Evolutionary conservation across 2,797 vertebrate genomes (phyloP).

Genomic region (Hylomyscus alleni): DNA sequence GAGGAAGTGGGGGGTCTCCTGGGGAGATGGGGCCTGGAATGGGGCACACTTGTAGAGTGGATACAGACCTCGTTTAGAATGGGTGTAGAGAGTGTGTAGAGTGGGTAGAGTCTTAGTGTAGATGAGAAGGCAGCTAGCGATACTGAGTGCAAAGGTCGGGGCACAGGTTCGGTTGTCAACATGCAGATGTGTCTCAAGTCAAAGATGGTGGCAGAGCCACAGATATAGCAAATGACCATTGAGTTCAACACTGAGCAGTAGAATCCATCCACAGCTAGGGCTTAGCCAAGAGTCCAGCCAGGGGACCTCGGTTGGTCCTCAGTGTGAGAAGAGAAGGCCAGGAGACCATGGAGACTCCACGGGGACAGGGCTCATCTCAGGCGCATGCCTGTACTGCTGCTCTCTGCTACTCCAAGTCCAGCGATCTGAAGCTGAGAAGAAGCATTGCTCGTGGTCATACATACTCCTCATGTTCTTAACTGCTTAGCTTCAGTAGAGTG

Average conservation of each 20-base stretch:
- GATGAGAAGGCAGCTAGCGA: too few relatives aligned
- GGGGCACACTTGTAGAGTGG: not conserved
- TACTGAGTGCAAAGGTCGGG: too few relatives aligned
- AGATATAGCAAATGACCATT: not conserved
- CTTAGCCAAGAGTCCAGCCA: not conserved
- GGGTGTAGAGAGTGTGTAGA: not conserved
- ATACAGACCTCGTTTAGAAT: not conserved
- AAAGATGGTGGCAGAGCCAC: not conserved
- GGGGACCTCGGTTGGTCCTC: not conserved
- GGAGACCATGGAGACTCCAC: accelerated
- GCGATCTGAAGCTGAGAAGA: not conserved
- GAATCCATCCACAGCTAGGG: too few relatives aligned
- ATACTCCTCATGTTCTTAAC: too few relatives aligned
- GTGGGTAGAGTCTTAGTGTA: too few relatives aligned
- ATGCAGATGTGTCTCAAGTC: not conserved
- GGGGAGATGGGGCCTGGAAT: not conserved
- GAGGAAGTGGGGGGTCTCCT: not conserved
- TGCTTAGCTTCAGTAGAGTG: accelerated
- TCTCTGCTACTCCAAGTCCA: not conserved
- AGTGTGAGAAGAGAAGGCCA: too few relatives aligned
- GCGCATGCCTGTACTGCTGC: accelerated
- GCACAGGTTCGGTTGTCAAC: too few relatives aligned
- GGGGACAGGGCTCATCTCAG: not conserved
- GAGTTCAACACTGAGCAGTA: accelerated
- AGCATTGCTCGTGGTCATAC: accelerated